A percentile compares a stretch with the other conserved stretches of the same genome.
Evolutionary conservation across 1,140 invertebrate species (phyloP).

Genomic region (Zaprionus africanus): DNA sequence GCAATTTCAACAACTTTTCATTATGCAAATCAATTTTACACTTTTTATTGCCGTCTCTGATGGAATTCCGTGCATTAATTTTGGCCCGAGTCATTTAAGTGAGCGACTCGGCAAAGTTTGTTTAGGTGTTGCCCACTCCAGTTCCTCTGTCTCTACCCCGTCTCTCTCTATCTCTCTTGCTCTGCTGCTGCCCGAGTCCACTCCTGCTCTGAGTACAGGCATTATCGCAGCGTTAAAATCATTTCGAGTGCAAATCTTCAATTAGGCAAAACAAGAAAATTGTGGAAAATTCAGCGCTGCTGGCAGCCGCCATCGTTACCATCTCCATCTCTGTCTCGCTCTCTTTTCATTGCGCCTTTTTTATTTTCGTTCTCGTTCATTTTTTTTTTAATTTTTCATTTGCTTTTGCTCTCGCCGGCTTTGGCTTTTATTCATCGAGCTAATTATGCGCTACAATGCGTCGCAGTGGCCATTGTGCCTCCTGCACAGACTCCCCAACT

Average conservation of each 20-base stretch:
- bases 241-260: conserved; percentile 72
- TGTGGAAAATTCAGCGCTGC: conserved; percentile 53
- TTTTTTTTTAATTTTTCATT: conserved; percentile 35
- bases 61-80: conserved; percentile 68
- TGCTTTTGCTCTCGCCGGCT: conserved; percentile 31
- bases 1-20: conserved; percentile 68
- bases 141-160: background rate
- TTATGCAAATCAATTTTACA: conserved; percentile 78
- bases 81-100: conserved; percentile 41
- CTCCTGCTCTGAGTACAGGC: background rate
- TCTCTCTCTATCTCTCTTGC: background rate
- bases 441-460: conserved; percentile 78
- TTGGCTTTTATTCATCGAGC: conserved; percentile 72
- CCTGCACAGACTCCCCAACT: conserved; percentile 32
- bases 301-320: conserved; percentile 29
- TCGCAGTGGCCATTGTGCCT: conserved; percentile 65
- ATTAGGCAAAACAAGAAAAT: conserved; percentile 60
- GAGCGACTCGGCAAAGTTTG: conserved; percentile 52
- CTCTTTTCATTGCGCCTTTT: conserved; percentile 5
- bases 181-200: conserved; percentile 2
- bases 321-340: background rate
- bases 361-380: conserved; percentile 20
- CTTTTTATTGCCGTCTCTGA: conserved; percentile 57
- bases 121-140: conserved; percentile 44
- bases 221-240: conserved; percentile 58